A percentile compares a stretch with the other conserved stretches of the same genome.
Evolutionary conservation across 2,888 invertebrate genomes (phyloP).

Genomic region (Papilio gigon): DNA sequence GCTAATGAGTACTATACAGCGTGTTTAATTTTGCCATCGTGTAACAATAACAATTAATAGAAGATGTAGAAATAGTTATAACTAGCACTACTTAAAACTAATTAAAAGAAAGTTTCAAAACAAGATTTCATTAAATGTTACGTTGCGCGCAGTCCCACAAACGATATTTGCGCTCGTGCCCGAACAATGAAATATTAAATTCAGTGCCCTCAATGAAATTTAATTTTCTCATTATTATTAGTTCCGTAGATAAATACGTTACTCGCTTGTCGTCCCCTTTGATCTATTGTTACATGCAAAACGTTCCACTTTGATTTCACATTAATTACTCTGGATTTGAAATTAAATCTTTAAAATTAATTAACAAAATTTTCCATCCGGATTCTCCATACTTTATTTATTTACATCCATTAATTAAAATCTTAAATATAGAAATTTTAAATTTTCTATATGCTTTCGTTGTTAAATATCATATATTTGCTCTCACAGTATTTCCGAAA

Average conservation of each 20-base stretch:
- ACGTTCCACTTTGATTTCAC: conserved; percentile 1
- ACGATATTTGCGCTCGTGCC: conserved; percentile 30
- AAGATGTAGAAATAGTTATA: not conserved
- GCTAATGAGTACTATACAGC: too few relatives aligned
- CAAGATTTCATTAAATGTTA: conserved; percentile 30
- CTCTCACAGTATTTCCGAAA: too few relatives aligned
- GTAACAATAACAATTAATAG: not conserved
- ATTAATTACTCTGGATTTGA: not conserved
- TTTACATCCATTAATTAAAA: not conserved
- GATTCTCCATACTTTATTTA: not conserved
- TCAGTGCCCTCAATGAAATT: conserved; percentile 32
- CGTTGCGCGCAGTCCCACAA: conserved; percentile 34
- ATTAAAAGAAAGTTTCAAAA: conserved; percentile 26
- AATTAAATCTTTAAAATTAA: not conserved
- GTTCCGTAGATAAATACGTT: conserved; percentile 33
- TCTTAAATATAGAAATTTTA: not conserved
- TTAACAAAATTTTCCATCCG: not conserved
- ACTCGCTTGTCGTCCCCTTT: conserved; percentile 29
- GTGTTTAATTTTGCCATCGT: too few relatives aligned
- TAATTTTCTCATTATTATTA: conserved; percentile 38
- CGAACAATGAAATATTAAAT: conserved; percentile 38
- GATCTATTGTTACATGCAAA: conserved; percentile 25
- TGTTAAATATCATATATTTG: too few relatives aligned
- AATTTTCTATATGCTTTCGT: not conserved
- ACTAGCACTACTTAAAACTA: conserved; percentile 23